Conservation (phyloP, 2,113 vertebrate genomes). For the Apaloderma vittatum region DNA sequence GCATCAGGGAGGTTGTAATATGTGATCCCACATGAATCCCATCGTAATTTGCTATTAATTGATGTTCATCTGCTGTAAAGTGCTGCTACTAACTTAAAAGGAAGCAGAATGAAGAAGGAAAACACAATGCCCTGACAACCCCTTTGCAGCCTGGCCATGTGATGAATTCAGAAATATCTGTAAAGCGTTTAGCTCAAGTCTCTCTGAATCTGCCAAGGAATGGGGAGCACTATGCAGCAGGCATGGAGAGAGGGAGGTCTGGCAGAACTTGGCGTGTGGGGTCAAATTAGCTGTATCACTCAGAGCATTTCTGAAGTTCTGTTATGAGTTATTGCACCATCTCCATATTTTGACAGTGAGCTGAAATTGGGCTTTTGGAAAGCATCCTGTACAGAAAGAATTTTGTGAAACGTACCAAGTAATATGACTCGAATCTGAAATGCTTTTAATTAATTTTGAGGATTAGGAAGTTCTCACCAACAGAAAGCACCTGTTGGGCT, state of each 20-base stretch:
- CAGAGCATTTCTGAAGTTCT: background rate
- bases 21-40: conserved; percentile 57
- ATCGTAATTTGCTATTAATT: conserved; percentile 78
- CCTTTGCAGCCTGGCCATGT: conserved; percentile 7
- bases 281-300: background rate
- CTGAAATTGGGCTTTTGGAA: conserved; percentile 28
- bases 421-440: background rate
- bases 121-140: conserved; percentile 35
- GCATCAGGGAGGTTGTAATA: conserved; percentile 63
- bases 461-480: background rate
- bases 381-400: background rate
- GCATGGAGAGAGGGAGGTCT: background rate
- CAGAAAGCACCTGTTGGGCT: background rate
- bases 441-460: background rate
- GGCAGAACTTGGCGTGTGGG: background rate
- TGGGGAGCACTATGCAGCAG: background rate
- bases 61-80: conserved; percentile 65
- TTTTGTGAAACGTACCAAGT: background rate
- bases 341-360: background rate
- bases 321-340: background rate
- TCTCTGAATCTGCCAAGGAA: conserved; percentile 24
- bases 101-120: conserved; percentile 47
- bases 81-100: conserved; percentile 68
- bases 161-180: conserved; percentile 32
- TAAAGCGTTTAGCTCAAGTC: conserved; percentile 29